Evolutionary conservation across 2,797 vertebrate species (phyloP).

Genomic region (Lutjanus campechanus): DNA sequence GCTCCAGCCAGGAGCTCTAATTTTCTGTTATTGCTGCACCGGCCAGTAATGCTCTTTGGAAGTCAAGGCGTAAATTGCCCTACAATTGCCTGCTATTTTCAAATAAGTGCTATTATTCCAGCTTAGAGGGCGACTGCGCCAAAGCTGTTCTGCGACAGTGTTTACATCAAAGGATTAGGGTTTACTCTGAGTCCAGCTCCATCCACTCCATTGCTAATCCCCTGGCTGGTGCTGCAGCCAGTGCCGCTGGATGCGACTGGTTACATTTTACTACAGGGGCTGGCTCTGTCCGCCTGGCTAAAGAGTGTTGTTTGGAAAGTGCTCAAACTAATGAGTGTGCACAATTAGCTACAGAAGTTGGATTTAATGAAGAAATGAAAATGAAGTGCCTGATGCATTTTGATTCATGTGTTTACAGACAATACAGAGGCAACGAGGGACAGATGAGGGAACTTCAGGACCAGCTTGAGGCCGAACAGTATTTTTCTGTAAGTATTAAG

Average conservation of each 20-base stretch:
- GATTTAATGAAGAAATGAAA: not conserved
- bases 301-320: slow-evolving; percentile 6
- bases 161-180: slow-evolving; percentile 81
- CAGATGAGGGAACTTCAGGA: slow-evolving; percentile 99
- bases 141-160: slow-evolving; percentile 73
- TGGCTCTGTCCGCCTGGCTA: slow-evolving; percentile 1
- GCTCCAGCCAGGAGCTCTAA: slow-evolving; percentile 32
- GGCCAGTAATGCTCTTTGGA: slow-evolving; percentile 76
- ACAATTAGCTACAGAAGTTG: too few species aligned
- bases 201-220: slow-evolving; percentile 72
- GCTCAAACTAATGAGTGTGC: not conserved
- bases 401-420: slow-evolving; percentile 78
- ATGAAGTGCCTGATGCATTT: not conserved
- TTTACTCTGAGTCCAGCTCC: slow-evolving; percentile 67
- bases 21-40: slow-evolving; percentile 26
- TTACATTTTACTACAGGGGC: slow-evolving; percentile 24
- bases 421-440: slow-evolving; percentile 99
- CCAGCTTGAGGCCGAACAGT: slow-evolving; percentile 99
- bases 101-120: slow-evolving; percentile 79
- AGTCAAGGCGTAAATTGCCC: slow-evolving; percentile 72
- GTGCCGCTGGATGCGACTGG: slow-evolving; percentile 7
- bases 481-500: slow-evolving; percentile 94
- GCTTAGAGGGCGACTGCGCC: slow-evolving; percentile 68
- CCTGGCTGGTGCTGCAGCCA: slow-evolving; percentile 34
- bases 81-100: slow-evolving; percentile 71